Evolutionary conservation across 1,140 invertebrate genomes (phyloP), one percentile per base, ranked within the genome.

Genomic region (Danaus plexippus): DNA sequence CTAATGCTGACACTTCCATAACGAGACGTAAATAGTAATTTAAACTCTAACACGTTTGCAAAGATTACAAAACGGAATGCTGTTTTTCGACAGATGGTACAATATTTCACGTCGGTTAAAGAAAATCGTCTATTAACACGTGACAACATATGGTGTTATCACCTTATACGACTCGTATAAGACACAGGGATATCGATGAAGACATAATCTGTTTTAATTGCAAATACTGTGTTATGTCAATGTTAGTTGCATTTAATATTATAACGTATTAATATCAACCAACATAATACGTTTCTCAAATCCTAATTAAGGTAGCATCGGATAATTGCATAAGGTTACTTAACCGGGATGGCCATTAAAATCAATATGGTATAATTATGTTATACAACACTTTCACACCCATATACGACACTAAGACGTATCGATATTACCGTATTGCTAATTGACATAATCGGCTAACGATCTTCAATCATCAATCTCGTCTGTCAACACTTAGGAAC

Each of bases 91-190:
- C 65, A 74, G 57, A 69, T 74, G 72, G 66, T 55, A 62, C 64
- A 63, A 64, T 69, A 66, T 66, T 56, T 70, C 66, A 66, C 60
- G 66, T 64, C 59, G 52, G 56, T 72, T 65, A 64, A 59, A 64
- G 66, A 67, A 74, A 70, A 76, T 72, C 65, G 64, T 63, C 22
- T 63, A 69, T 69, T 70, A 75, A 67, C 65, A 72, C 66, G 67
- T 69, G 71, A 72, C 64, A 72, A 71, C 72, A 66, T 63, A 71
- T 69, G 69, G 64, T 64, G 63, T 61, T 69, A 52, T 66, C 71
- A 50, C 75, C 56, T 58, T 61, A 55, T 61, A 47, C 18, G 59
- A 41, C 12, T 47, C 18, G 43, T 61, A 66, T 59, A 54, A 53
- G 53, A 66, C 62, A 59, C 47, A 59, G 59, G 50, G 61, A 65